Percentiles rank a stretch among this genome's conserved stretches.
These are phyloP conservation scores for Hypomecis punctinalis DNA, from an alignment of 2,888 invertebrate species.

Conservation along the genomic window DNA sequence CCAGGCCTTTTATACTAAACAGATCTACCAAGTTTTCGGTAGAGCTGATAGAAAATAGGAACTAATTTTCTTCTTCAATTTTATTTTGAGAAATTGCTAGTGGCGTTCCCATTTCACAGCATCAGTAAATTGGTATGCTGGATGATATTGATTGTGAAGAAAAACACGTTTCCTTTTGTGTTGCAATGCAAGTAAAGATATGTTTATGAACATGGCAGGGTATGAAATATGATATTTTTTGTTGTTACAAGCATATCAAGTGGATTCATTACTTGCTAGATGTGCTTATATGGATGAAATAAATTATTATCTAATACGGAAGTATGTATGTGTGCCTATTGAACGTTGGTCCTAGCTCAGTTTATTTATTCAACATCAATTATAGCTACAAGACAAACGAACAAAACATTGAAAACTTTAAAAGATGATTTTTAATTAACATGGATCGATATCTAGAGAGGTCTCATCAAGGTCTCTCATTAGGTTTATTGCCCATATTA, in stretches of 20 bases:
- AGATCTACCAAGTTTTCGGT: not conserved
- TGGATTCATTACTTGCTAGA: constrained; percentile 3
- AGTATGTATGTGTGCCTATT: not conserved
- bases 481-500: no score
- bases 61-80: not conserved
- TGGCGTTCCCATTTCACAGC: not conserved
- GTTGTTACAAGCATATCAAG: constrained; percentile 20
- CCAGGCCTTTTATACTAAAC: constrained; percentile 14
- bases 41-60: not conserved
- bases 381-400: no score
- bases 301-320: constrained; percentile 5
- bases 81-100: not conserved
- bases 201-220: constrained; percentile 21
- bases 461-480: no score
- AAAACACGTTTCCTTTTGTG: constrained; percentile 35
- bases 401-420: no score
- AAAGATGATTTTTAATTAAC: no score
- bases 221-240: constrained; percentile 33
- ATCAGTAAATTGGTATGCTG: not conserved
- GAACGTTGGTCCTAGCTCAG: no score
- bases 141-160: constrained; percentile 29
- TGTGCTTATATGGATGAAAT: constrained; percentile 4
- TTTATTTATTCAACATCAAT: no score
- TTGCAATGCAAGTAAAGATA: constrained; percentile 21
- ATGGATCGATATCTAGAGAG: no score